Base-by-base conservation (phyloP, 2,888 invertebrate species). In the Tricholauxania praeusta region DNA sequence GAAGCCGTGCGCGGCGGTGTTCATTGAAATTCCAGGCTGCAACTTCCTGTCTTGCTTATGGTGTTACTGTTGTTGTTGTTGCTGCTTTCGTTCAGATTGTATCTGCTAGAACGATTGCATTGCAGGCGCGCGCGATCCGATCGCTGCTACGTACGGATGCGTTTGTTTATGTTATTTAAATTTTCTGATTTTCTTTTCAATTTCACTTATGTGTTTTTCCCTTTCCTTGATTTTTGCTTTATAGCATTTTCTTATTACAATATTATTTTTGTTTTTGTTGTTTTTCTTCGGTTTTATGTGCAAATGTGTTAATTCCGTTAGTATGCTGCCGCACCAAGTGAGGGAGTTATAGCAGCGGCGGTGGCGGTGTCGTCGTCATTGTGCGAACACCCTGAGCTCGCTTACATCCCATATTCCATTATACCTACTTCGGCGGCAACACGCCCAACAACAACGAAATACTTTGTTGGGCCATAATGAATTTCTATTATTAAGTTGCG, bases 21-120 rank as follows among this genome's bases (percentile, higher is more conserved):
- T 32, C 52, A 72, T 75, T 72, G 71, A 72, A 71, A 75, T 75
- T 72, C 74, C 68, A 57, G 63, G 69, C 62, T 72, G 66, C 64
- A 72, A 76, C 76, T 76, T 76, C 74, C 76, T 74, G 74, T 67
- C 47, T 62, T 47, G 64, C 51, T 53, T 48, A 28, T 19, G 14
- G 3, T 32, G 15, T 12, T n/a, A 32, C n/a, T 67, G 51, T 62
- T 47, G 64, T 47, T 53, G 53, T 51, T 22, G 15, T 39, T 39
- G n/a, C 2, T 6, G 60, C 17, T 62, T 39, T 5, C n/a, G 47
- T 62, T n/a, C 15, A 19, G 39, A 10, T 39, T 39, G 62, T 60
- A 62, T 52, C 52, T 62, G 52, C 47, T 53, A 63, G 52, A 52
- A 63, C 62, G 62, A 49, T 48, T 68, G 12, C 22, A 28, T 48